Base-by-base conservation (phyloP, 2,888 invertebrate genomes). In the Pecten maximus region DNA sequence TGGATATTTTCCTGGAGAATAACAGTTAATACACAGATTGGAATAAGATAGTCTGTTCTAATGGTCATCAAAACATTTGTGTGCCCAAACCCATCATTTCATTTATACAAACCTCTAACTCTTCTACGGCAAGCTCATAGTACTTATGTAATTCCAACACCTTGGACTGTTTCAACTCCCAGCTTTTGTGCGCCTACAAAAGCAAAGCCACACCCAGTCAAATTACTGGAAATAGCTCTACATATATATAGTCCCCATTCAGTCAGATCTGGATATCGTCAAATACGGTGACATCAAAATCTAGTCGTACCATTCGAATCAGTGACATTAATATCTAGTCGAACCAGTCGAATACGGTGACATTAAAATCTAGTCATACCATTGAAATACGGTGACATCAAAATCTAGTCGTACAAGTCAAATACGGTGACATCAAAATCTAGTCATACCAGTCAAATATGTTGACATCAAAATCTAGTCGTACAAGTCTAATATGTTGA, bases 41-140 rank as follows among this genome's bases (percentile, higher is more conserved):
- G 1, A 54, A 12, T 4, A 8, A 54, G 6, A 1, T n/a, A 28
- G 3, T 74, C 10, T 35, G 1, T 10, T 1, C 28, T 74, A 4
- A n/a, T 28, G 28, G 60, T 60, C 60, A 60, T n/a, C 6, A 16
- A 28, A 60, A 60, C 23, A 6, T 28, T 28, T 10, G 28, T 35
- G 60, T 28, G 8, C 10, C 28, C 35, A 28, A 19, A 28, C 28
- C 2, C 0, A 35, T 35, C 28, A 35, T 74, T 74, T 54, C 48
- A 54, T 23, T 23, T 54, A 54, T 74, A 86, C 89, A 86, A 44
- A 92, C 91, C 89, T 92, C 88, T 50, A 91, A 86, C 28, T 92
- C 91, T 74, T 92, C 91, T 54, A 74, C 87, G 40, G 91, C 91
- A 39, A 88, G 60, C n/a, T 92, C 90, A 88, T 90, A 89, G 60